Evolutionary conservation across 2,888 invertebrate genomes (phyloP), one percentile per base, ranked within the genome.

Genomic region (Caenorhabditis parvicauda): DNA sequence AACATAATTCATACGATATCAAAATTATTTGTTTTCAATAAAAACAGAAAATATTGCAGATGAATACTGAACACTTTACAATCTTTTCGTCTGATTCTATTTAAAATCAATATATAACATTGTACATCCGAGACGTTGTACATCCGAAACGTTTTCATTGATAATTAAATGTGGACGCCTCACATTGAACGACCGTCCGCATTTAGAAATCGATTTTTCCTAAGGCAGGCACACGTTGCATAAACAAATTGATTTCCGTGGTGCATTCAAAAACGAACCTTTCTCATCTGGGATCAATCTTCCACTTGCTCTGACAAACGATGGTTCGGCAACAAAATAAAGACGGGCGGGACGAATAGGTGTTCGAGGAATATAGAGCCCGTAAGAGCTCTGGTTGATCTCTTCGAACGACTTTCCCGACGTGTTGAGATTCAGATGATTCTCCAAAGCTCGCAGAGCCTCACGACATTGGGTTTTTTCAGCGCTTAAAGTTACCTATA

Each of bases 291-390:
- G 1, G 35, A 35, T n/a, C 5, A 43, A 44, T 44, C 54, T 48
- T 9, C 39, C 50, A 3, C 48, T 48, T 7, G 22, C 44, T 38
- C 44, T 48, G 7, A 53, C 32, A 28, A 57, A n/a, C 44, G 55
- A 41, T 7, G 62, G 57, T 4, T 59, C 64, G 9, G 51, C 61
- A 6, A 64, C n/a, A 24, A 52, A 67, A 46, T 59, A 67, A n/a
- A 67, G 35, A 19, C 67, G 38, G 21, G 62, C 54, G 5, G 54
- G 39, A 4, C 54, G 52, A 17, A 62, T 39, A 6, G 54, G 53
- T 5, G 55, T 63, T 9, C 59, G 47, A 17, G 63, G 63, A 6
- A 49, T 50, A 27, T 49, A 59, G 28, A 63, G 55, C 3, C 63
- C 63, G 6, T 50, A 55, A 37, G 58, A 54, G 32, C 28, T 29